Percentiles rank a stretch among this genome's conserved stretches.
Conservation (phyloP, 2,888 invertebrate genomes). For the Tromatobia lineatoria region DNA sequence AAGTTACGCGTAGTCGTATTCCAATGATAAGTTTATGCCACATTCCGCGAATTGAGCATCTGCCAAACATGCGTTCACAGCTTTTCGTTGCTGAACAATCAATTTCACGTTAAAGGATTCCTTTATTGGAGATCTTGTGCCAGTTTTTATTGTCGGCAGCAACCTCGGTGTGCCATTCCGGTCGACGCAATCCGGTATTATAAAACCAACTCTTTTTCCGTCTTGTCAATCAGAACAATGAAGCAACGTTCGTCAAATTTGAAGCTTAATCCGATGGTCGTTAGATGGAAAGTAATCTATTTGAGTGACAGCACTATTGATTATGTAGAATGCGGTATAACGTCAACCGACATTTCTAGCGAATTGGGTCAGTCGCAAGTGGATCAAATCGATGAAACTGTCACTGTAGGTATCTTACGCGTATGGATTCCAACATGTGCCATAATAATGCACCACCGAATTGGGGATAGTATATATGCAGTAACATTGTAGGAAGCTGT, state of each 20-base stretch:
- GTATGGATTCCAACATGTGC: constrained; percentile 16
- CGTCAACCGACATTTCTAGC: neutral
- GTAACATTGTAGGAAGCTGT: constrained; percentile 29
- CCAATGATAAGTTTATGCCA: constrained; percentile 33
- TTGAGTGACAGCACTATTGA: neutral
- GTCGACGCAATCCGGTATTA: neutral
- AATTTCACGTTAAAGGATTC: constrained; percentile 21
- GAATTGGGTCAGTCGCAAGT: constrained; percentile 56
- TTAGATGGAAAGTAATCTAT: constrained; percentile 20
- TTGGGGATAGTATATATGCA: neutral
- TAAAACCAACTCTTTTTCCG: neutral
- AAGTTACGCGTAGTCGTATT: constrained; percentile 3
- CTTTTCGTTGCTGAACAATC: constrained; percentile 24
- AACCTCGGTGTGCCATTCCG: neutral
- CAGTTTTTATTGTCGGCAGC: neutral
- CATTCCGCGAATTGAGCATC: constrained; percentile 13
- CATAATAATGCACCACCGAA: constrained; percentile 36
- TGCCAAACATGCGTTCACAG: neutral
- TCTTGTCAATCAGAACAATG: neutral
- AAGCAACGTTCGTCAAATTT: constrained; percentile 11
- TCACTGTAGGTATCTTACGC: constrained; percentile 40
- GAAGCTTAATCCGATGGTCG: constrained; percentile 9
- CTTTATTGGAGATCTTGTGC: neutral
- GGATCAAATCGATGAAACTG: constrained; percentile 59
- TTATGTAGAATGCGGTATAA: constrained; percentile 1